Base-by-base conservation (phyloP, 2,888 invertebrate species). In the Brenthis ino region DNA sequence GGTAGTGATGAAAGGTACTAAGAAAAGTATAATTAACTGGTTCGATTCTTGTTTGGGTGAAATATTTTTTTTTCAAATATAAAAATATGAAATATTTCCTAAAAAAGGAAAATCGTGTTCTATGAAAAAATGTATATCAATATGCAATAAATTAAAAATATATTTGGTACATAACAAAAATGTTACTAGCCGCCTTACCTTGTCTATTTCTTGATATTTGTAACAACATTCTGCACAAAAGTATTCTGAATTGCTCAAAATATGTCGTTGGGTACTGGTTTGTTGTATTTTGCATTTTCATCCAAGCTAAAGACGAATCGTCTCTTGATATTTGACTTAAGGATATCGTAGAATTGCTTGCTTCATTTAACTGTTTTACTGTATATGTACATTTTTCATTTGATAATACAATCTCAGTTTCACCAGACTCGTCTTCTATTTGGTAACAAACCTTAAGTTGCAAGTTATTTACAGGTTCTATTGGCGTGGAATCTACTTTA, bases 151-250 rank as follows among this genome's bases (percentile, higher is more conserved):
- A 2, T 43, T 3, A 11, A 43, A 43, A 43, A 8, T 37, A 43
- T 11, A 8, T 11, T 43, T 11, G 37, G 2, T 43, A 43, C 37
- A 11, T 43, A 8, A 43, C 11, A 8, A 11, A 8, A 43, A 37
- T 37, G 37, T 6, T 28, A 37, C 37, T 8, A 6, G 37, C 0
- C 37, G 11, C 72, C 78, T 79, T 70, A 94, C 94, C 93, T 88
- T 93, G 88, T 66, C 88, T 92, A 75, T 95, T 95, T 72, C 95
- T 91, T 37, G 88, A 82, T 72, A 94, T 94, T 76, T 95, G 95
- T 73, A 92, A 82, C 77, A 95, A 71, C 95, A 95, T 95, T 65
- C 95, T 85, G 51, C 88, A 85, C 53, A 95, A 80, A 28, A 95
- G 80, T 67, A 95, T 93, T 51, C 85, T 84, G 76, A 95, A 95